phyloP scores from a whole-genome alignment of 2,888 invertebrate species.

The Drosophila putrida region DNA sequence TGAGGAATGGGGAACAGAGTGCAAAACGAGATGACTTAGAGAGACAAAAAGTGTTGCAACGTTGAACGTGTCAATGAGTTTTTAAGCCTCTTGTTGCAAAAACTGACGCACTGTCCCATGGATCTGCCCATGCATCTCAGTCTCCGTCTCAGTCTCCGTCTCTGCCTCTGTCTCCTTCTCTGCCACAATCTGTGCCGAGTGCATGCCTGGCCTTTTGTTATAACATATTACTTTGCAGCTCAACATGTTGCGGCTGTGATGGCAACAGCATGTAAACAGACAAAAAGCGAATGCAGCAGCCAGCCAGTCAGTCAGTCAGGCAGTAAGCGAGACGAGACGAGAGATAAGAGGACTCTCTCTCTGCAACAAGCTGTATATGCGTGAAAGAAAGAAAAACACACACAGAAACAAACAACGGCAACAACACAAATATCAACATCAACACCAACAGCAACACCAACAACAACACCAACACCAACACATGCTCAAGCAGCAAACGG shows the following conservation, averaged over 20 bases:
- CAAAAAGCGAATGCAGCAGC: slow-evolving; percentile 61
- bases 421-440: slow-evolving; percentile 20
- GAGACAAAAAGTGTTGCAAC: slow-evolving; percentile 65
- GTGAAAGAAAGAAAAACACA: slow-evolving; percentile 35
- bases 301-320: slow-evolving; percentile 16
- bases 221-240: slow-evolving; percentile 64
- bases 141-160: not conserved
- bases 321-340: slow-evolving; percentile 43
- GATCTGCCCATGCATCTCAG: not conserved
- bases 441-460: slow-evolving; percentile 14
- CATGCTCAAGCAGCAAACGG: slow-evolving; percentile 57
- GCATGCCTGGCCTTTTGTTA: slow-evolving; percentile 58
- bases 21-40: slow-evolving; percentile 62
- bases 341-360: slow-evolving; percentile 53
- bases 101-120: slow-evolving; percentile 32
- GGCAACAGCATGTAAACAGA: slow-evolving; percentile 66
- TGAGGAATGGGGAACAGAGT: slow-evolving; percentile 14
- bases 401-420: slow-evolving; percentile 26
- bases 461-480: slow-evolving; percentile 34
- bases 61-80: slow-evolving; percentile 75
- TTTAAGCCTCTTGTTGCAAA: slow-evolving; percentile 55
- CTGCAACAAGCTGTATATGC: slow-evolving; percentile 34
- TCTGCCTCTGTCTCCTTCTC: not conserved
- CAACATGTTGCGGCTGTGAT: slow-evolving; percentile 64
- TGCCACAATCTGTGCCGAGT: slow-evolving; percentile 17